Conservation (phyloP, 2,888 invertebrate genomes). For the Eupeodes luniger region DNA sequence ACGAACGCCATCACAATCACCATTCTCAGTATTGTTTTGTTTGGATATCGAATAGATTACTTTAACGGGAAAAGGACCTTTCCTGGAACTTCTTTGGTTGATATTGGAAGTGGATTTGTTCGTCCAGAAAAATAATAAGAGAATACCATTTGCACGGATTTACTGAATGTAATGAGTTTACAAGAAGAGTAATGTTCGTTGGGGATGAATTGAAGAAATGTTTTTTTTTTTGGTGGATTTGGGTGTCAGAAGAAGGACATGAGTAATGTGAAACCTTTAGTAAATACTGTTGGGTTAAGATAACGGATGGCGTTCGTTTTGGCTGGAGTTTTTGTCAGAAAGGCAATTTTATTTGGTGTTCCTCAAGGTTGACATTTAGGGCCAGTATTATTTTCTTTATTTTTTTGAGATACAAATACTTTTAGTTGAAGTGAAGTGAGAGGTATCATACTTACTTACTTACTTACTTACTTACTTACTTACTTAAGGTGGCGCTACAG, state of each 20-base stretch:
- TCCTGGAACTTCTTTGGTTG: neutral
- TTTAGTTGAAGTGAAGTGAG: too few relatives aligned
- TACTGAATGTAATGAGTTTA: constrained; percentile 27
- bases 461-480: too few relatives aligned
- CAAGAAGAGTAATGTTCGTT: constrained; percentile 12
- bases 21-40: constrained; percentile 4
- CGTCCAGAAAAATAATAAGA: neutral
- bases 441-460: too few relatives aligned
- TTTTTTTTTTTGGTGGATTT: neutral
- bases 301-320: too few relatives aligned
- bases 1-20: neutral
- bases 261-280: neutral
- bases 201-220: neutral
- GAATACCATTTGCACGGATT: constrained; percentile 30
- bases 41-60: constrained; percentile 30
- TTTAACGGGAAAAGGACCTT: neutral
- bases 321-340: too few relatives aligned
- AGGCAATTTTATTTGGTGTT: too few relatives aligned
- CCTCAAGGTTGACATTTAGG: too few relatives aligned
- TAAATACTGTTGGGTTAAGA: too few relatives aligned
- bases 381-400: too few relatives aligned
- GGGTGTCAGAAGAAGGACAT: neutral
- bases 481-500: too few relatives aligned
- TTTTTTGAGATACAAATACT: too few relatives aligned
- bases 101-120: constrained; percentile 18